Percentiles rank a stretch among this genome's conserved stretches.
These are phyloP conservation scores for Biston betularia DNA, from an alignment of 2,888 invertebrate species.

Conservation along the genomic window DNA sequence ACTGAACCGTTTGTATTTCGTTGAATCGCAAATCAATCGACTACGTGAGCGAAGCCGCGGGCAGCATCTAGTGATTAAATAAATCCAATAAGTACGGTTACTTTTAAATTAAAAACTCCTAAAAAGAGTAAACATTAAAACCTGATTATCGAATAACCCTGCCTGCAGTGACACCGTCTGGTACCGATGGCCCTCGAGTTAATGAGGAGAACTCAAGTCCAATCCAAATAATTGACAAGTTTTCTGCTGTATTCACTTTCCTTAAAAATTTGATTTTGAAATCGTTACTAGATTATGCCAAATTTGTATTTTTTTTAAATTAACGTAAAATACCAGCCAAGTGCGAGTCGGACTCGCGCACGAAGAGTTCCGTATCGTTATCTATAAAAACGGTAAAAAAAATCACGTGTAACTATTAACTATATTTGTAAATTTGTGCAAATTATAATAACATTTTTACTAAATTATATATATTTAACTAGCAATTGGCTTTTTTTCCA, in stretches of 20 bases:
- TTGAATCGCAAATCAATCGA: no score
- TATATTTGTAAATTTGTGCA: not conserved
- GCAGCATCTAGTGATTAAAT: not conserved
- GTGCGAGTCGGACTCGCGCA: no score
- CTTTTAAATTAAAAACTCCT: slow-evolving; percentile 7
- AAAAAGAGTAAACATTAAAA: slow-evolving; percentile 36
- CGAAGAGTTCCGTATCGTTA: no score
- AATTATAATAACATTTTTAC: no score
- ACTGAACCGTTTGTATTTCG: no score
- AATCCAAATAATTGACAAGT: slow-evolving; percentile 65
- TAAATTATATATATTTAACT: no score
- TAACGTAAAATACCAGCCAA: no score
- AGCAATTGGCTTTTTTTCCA: no score
- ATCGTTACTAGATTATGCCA: not conserved
- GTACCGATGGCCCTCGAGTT: slow-evolving; percentile 54
- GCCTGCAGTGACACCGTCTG: slow-evolving; percentile 30
- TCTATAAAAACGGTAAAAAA: no score
- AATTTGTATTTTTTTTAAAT: not conserved
- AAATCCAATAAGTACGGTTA: not conserved
- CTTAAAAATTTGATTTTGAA: slow-evolving; percentile 33
- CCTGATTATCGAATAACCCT: slow-evolving; percentile 29
- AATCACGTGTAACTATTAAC: no score
- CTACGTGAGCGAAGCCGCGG: no score
- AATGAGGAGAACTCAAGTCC: slow-evolving; percentile 57
- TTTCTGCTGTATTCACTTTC: slow-evolving; percentile 47